Percentiles rank a stretch among this genome's conserved stretches.
These are phyloP conservation scores for Distichodus sexfasciatus DNA, from an alignment of 2,797 vertebrate species.

Conservation along the genomic window DNA sequence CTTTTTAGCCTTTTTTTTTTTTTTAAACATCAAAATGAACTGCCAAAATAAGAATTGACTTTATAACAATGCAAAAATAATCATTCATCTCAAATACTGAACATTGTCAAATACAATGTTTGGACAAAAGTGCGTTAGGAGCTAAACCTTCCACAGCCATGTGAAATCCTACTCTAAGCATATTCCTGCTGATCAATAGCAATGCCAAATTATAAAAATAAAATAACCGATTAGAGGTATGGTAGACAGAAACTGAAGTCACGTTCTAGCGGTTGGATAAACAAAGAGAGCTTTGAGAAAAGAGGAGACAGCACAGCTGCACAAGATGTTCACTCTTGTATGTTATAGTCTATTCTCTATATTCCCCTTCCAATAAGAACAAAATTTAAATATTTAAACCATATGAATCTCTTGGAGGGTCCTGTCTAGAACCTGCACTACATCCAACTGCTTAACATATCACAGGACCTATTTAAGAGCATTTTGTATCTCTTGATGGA, in stretches of 20 bases:
- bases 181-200: too few species aligned
- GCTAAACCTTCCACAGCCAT: conserved; percentile 25
- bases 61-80: not conserved
- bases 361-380: not conserved
- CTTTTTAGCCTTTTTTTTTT: conserved; percentile 50
- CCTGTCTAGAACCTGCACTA: not conserved
- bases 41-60: too few species aligned
- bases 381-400: too few species aligned
- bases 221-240: conserved; percentile 53
- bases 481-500: conserved; percentile 41
- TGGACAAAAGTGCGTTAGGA: conserved; percentile 42
- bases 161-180: conserved; percentile 18
- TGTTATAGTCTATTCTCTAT: conserved; percentile 46
- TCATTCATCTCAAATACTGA: conserved; percentile 10
- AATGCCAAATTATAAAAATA: conserved; percentile 22
- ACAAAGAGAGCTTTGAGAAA: conserved; percentile 25
- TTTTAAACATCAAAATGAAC: too few species aligned
- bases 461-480: not conserved
- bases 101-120: conserved; percentile 34
- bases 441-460: conserved; percentile 52
- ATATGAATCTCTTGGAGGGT: not conserved
- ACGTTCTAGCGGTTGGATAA: conserved; percentile 1
- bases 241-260: conserved; percentile 55
- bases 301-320: conserved; percentile 47
- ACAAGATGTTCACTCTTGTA: conserved; percentile 18